Evolutionary conservation across 2,797 vertebrate species (phyloP).

Genomic region (Fratercula arctica): DNA sequence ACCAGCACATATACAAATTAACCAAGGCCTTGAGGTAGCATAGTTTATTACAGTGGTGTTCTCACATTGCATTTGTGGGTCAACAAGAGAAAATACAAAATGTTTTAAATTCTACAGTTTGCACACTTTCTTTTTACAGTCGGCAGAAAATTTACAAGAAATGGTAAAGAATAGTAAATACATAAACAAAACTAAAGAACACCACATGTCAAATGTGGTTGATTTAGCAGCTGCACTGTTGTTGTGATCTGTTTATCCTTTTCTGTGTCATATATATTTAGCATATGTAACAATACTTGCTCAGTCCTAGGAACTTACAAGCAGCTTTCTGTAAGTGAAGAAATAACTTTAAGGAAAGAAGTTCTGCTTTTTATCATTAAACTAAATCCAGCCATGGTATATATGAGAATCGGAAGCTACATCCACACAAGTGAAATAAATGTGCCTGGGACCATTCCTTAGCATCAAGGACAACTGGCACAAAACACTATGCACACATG

Average conservation of each 20-base stretch:
- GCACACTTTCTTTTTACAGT: neutral
- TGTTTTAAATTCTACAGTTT: neutral
- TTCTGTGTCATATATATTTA: neutral
- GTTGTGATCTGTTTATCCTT: neutral
- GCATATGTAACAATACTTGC: neutral
- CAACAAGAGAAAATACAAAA: neutral
- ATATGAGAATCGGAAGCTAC: neutral
- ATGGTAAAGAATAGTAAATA: neutral
- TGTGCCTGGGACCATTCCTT: neutral
- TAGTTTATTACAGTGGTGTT: neutral
- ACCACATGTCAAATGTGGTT: neutral
- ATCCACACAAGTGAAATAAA: neutral
- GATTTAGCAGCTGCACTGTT: neutral
- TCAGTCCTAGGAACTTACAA: neutral
- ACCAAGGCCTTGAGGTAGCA: neutral
- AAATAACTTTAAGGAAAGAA: neutral
- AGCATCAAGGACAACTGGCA: neutral
- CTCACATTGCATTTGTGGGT: neutral
- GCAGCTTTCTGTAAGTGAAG: neutral
- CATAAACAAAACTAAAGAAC: neutral
- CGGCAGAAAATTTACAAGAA: neutral
- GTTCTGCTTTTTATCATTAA: neutral
- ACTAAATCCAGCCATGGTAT: neutral
- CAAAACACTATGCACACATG: neutral
- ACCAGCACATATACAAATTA: neutral